Percentiles rank a stretch among this genome's conserved stretches.
These are phyloP conservation scores for Lasioglossum albipes DNA, from an alignment of 1,140 invertebrate species.

Conservation along the genomic window DNA sequence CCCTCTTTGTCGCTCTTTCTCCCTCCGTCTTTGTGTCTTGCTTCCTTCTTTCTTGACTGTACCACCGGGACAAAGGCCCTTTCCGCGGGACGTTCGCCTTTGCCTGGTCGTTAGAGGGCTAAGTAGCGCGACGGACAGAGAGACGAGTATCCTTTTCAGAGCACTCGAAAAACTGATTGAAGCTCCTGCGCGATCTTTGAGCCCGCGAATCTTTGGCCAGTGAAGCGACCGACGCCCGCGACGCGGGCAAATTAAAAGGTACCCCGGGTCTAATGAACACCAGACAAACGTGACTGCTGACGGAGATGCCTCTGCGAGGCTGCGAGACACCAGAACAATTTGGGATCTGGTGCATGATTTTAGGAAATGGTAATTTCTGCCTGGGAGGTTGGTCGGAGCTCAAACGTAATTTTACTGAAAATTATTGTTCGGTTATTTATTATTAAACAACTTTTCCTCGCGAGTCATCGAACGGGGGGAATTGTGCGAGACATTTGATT, in stretches of 20 bases:
- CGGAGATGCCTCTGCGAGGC: not conserved
- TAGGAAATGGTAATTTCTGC: too few relatives aligned
- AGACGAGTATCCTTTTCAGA: slow-evolving; percentile 16
- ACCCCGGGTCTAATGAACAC: slow-evolving; percentile 2
- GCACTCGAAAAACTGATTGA: slow-evolving; percentile 20
- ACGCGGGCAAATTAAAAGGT: not conserved
- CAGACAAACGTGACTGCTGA: not conserved
- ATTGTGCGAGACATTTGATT: too few relatives aligned
- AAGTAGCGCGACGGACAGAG: slow-evolving; percentile 8
- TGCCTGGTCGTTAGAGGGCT: slow-evolving; percentile 11
- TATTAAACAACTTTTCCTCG: too few relatives aligned
- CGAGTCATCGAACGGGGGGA: too few relatives aligned
- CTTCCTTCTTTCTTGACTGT: not conserved
- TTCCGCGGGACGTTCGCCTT: slow-evolving; percentile 22
- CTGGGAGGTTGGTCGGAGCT: too few relatives aligned
- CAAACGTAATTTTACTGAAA: too few relatives aligned
- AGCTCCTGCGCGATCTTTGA: slow-evolving; percentile 10
- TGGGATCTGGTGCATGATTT: not conserved
- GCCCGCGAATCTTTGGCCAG: slow-evolving; percentile 1
- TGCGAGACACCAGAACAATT: not conserved
- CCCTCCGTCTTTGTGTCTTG: slow-evolving; percentile 29
- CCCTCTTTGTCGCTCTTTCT: not conserved
- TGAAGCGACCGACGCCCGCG: slow-evolving; percentile 1
- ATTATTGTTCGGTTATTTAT: too few relatives aligned
- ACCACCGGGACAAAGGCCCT: slow-evolving; percentile 17